phyloP scores from a whole-genome alignment of 1,140 invertebrate genomes.

The Tribolium madens region DNA sequence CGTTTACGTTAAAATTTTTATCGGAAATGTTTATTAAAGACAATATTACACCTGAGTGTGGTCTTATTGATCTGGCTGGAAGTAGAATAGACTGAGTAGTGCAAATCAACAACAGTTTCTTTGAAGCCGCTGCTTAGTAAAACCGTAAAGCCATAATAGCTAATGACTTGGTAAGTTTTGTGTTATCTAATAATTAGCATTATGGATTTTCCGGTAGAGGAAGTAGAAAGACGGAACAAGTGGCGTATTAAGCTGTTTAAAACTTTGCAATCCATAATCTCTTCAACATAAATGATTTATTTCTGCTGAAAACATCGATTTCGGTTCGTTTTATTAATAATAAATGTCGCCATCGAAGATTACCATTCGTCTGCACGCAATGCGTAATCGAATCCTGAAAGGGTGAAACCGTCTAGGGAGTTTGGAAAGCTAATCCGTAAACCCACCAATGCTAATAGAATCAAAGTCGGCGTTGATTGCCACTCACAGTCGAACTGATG shows the following conservation, averaged over 20 bases:
- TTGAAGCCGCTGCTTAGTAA: background rate
- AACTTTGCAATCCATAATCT: background rate
- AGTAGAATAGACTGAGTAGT: background rate
- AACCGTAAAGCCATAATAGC: background rate
- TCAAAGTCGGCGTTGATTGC: slow-evolving; percentile 33
- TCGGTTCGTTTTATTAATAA: background rate
- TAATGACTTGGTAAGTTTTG: background rate
- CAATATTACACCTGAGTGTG: too few relatives aligned
- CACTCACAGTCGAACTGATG: slow-evolving; percentile 24
- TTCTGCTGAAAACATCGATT: background rate
- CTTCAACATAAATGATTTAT: background rate
- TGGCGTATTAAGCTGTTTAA: background rate
- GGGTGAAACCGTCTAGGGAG: background rate
- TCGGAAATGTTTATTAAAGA: too few relatives aligned
- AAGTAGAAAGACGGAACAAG: background rate
- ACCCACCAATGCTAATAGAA: slow-evolving; percentile 14
- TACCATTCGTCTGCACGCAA: background rate
- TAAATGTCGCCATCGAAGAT: background rate
- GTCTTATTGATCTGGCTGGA: too few relatives aligned
- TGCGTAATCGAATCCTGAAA: background rate
- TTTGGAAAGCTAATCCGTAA: slow-evolving; percentile 19
- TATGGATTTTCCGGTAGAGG: background rate
- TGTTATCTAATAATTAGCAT: background rate
- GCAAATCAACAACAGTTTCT: background rate
- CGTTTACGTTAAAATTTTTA: too few relatives aligned